phyloP scores from a whole-genome alignment of 2,797 vertebrate species.

The Pteropus rufus region DNA sequence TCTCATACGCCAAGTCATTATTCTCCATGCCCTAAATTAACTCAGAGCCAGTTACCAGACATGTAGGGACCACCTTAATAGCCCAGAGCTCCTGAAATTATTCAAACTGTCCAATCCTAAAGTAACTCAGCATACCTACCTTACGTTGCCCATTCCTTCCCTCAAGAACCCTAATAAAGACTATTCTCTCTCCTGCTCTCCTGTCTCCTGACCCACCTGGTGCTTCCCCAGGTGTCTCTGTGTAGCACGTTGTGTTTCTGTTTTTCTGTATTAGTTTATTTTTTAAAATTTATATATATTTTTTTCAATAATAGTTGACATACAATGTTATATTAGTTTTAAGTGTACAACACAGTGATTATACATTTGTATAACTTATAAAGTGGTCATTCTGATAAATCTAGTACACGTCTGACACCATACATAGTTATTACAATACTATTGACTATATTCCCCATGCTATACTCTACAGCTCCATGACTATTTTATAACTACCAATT shows the following conservation, averaged over 20 bases:
- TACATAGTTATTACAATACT: too few species aligned
- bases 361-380: too few species aligned
- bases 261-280: too few species aligned
- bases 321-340: too few species aligned
- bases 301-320: too few species aligned
- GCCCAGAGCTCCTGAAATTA: not conserved
- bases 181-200: not conserved
- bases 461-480: too few species aligned
- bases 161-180: not conserved
- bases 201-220: not conserved
- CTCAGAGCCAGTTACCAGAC: not conserved
- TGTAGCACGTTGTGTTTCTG: not conserved
- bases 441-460: too few species aligned
- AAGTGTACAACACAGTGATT: too few species aligned
- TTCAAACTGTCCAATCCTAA: not conserved
- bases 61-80: not conserved
- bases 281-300: too few species aligned
- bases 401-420: too few species aligned
- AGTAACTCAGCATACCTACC: not conserved
- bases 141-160: not conserved
- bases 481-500: too few species aligned
- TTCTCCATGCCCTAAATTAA: not conserved
- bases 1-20: not conserved
- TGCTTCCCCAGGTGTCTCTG: not conserved
- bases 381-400: too few species aligned